Conservation (phyloP, 2,888 invertebrate genomes). For the Leptinotarsa tumamoca region DNA sequence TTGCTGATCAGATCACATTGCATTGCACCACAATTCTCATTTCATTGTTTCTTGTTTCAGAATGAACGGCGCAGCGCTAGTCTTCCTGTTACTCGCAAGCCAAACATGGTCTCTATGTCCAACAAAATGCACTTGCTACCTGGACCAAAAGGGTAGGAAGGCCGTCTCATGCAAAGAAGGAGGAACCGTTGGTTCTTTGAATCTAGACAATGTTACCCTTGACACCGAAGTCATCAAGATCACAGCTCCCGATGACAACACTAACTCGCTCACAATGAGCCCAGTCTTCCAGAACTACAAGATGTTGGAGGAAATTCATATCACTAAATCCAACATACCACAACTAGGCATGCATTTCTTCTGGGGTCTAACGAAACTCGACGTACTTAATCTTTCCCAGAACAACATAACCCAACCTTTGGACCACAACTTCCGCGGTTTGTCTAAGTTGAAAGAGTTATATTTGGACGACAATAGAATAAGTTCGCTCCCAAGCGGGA, state of each 20-base stretch:
- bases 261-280: constrained; percentile 78
- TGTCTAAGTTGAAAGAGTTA: constrained; percentile 77
- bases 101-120: constrained; percentile 69
- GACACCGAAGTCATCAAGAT: constrained; percentile 74
- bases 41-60: constrained; percentile 50
- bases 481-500: constrained; percentile 81
- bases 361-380: constrained; percentile 76
- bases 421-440: constrained; percentile 80
- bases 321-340: constrained; percentile 82
- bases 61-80: constrained; percentile 47
- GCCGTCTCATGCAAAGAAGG: constrained; percentile 73
- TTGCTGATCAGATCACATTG: too few relatives aligned
- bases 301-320: constrained; percentile 78
- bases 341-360: constrained; percentile 84
- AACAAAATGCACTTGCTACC: constrained; percentile 72
- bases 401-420: constrained; percentile 82
- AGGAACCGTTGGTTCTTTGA: constrained; percentile 73
- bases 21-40: not conserved
- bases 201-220: constrained; percentile 72
- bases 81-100: constrained; percentile 38
- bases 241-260: constrained; percentile 72
- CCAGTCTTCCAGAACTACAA: constrained; percentile 73
- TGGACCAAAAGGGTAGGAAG: constrained; percentile 71
- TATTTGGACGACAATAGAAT: constrained; percentile 83
- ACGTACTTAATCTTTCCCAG: constrained; percentile 76